Percentiles rank a stretch among this genome's conserved stretches.
These are phyloP conservation scores for Acropora tenuis DNA, from an alignment of 64 coral and sea anemone genomes.

Conservation along the genomic window DNA sequence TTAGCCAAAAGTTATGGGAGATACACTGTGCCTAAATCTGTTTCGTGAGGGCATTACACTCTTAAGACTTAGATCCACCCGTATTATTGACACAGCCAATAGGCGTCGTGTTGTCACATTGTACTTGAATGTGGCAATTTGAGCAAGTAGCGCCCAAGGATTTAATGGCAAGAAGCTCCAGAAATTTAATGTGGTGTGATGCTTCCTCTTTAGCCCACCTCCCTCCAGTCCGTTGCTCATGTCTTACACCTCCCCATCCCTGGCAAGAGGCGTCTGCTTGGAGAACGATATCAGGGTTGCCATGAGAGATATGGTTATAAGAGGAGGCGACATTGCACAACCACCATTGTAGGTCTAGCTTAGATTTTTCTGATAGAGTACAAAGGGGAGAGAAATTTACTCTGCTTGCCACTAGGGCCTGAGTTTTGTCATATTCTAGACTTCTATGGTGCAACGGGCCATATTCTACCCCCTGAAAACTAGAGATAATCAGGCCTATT, in stretches of 20 bases:
- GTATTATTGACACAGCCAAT: conserved; percentile 64
- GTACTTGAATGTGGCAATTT: conserved; percentile 25
- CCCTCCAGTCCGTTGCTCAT: conserved; percentile 30
- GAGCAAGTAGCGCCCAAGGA: background rate
- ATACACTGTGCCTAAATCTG: too few relatives aligned
- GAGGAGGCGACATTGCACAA: background rate
- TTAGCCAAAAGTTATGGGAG: too few relatives aligned
- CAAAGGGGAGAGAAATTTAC: background rate
- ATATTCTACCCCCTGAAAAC: conserved; percentile 37
- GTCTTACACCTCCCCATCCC: conserved; percentile 52
- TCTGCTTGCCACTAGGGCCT: background rate
- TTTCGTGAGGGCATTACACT: conserved; percentile 37
- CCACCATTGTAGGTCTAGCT: conserved; percentile 36
- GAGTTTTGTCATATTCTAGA: conserved; percentile 28
- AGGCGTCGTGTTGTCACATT: conserved; percentile 52
- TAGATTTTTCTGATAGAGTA: background rate
- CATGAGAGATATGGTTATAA: conserved; percentile 39
- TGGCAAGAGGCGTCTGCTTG: conserved; percentile 59
- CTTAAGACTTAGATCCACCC: conserved; percentile 28
- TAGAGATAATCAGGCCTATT: conserved; percentile 20
- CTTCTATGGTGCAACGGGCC: conserved; percentile 3
- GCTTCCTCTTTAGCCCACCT: conserved; percentile 45
- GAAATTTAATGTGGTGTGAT: conserved; percentile 45
- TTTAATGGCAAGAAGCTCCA: conserved; percentile 51
- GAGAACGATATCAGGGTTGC: conserved; percentile 39